Evolutionary conservation across 1,140 invertebrate species (phyloP), one percentile per base, ranked within the genome.

Genomic region (Asobara japonica): DNA sequence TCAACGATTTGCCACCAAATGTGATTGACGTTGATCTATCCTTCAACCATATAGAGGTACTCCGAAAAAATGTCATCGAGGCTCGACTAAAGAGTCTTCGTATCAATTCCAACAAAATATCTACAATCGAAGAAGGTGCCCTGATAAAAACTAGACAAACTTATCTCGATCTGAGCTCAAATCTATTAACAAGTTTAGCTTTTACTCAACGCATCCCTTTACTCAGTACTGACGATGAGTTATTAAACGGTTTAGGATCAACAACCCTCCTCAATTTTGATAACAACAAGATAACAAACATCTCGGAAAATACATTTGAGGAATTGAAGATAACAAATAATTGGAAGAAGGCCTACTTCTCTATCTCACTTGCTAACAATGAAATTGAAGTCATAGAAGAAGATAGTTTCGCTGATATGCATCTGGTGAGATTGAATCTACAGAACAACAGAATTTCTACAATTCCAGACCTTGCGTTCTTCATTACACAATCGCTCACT

Each of bases 1-100:
- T 83, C 2, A 83, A 83, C 51, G 75, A 81, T 41, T 33, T 83
- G 0, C 80, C 82, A 0, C 71, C 33, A 0, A 60, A 65, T 33
- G 8, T 83, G 45, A 66, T 48, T 1, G 70, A 56, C 2, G 78
- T 82, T n/a, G 76, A 74, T 60, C 66, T 83, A 0, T 11, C 31
- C 6, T 66, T 60, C 0, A 75, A 72, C 51, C 60, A 69, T 16
- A 75, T 74, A 16, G 36, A 51, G 25, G 6, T 62, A 76, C 3
- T 69, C 45, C 27, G 66, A 45, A 13, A 51, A 4, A 38, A 76
- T 10, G 71, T 77, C 29, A 82, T 82, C 6, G 76, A 76, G 7
- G 65, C 66, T 0, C 25, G 81, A 64, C 11, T 82, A 11, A 76
- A 41, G 7, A 60, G 31, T 1, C 7, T 83, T 2, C 71, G 76